Conservation (phyloP, 2,888 invertebrate genomes). For the Ferrisia virgata region DNA sequence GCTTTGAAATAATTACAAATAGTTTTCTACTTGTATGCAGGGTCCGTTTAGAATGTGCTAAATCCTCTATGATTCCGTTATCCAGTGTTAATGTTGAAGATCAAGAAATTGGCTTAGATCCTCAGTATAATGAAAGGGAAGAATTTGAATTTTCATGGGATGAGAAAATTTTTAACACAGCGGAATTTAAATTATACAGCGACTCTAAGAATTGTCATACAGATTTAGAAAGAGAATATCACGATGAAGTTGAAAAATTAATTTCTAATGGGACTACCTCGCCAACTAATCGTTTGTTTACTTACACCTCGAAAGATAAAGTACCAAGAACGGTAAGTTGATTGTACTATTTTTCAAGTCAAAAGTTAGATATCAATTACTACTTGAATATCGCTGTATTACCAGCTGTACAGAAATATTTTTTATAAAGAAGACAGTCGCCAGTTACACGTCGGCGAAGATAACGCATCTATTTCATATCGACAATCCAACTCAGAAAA, state of each 20-base stretch:
- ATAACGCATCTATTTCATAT: background rate
- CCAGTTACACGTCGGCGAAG: background rate
- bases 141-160: constrained; percentile 42
- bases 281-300: constrained; percentile 29
- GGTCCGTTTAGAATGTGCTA: constrained; percentile 39
- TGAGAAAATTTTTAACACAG: constrained; percentile 34
- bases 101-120: constrained; percentile 40
- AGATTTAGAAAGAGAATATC: constrained; percentile 33
- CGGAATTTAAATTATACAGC: constrained; percentile 29
- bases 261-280: background rate
- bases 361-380: background rate
- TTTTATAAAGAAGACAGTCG: constrained; percentile 2
- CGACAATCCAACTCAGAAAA: background rate
- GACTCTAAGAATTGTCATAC: background rate
- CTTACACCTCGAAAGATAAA: constrained; percentile 26
- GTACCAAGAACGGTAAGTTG: constrained; percentile 11
- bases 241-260: background rate
- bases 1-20: background rate
- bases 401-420: constrained; percentile 34
- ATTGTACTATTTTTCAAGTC: background rate
- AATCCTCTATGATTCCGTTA: constrained; percentile 42
- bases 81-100: constrained; percentile 40
- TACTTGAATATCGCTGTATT: background rate
- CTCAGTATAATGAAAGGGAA: constrained; percentile 37
- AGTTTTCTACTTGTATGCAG: too few relatives aligned